phyloP scores from a whole-genome alignment of 2,888 invertebrate species.

The Aphidius colemani region DNA sequence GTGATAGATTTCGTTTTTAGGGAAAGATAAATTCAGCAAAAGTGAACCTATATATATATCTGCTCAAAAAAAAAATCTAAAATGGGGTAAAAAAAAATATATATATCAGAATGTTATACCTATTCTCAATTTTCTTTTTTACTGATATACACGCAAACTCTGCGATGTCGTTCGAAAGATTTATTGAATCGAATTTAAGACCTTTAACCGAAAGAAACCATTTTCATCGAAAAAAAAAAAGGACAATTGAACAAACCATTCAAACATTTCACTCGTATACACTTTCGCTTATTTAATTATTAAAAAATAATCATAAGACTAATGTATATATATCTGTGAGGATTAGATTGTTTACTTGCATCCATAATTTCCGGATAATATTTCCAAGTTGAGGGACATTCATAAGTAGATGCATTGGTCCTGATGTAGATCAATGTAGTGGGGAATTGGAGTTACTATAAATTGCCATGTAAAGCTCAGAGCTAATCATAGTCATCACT shows the following conservation, averaged over 20 bases:
- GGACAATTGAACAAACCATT: too few species aligned
- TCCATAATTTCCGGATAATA: conserved; percentile 26
- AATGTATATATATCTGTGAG: not conserved
- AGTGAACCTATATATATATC: conserved; percentile 26
- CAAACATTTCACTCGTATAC: too few species aligned
- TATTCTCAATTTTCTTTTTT: conserved; percentile 33
- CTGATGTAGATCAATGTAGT: too few species aligned
- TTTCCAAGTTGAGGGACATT: not conserved
- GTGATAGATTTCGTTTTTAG: conserved; percentile 46
- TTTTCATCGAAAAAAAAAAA: not conserved
- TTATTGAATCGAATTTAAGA: conserved; percentile 32
- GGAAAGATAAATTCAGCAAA: conserved; percentile 42
- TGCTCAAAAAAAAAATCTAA: not conserved
- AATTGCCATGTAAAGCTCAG: conserved; percentile 31
- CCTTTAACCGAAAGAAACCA: not conserved
- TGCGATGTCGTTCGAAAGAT: conserved; percentile 27
- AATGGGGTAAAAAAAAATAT: not conserved
- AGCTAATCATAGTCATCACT: conserved; percentile 31
- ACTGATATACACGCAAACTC: conserved; percentile 19
- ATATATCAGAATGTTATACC: conserved; percentile 32
- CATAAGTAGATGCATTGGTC: too few species aligned
- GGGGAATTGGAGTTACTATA: conserved; percentile 32
- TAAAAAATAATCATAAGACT: conserved; percentile 9
- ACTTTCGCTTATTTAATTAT: too few species aligned
- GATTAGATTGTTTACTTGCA: conserved; percentile 21